A percentile compares a stretch with the other conserved stretches of the same genome.
Conservation (phyloP, 2,797 vertebrate species). For the Loriculus beryllinus region DNA sequence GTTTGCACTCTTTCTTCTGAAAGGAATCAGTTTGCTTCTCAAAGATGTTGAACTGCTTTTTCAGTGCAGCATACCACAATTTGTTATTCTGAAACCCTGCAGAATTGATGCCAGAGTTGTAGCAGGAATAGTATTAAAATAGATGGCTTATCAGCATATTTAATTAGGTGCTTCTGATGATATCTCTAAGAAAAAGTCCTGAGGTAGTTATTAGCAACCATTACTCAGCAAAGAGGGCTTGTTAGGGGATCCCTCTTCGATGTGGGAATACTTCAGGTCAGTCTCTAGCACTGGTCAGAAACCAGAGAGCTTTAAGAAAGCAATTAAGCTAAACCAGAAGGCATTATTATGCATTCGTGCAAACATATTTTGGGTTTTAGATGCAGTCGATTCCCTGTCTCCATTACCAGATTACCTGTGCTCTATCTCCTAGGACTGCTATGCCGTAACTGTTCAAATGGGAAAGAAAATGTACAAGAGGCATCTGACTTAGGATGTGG, state of each 20-base stretch:
- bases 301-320: background rate
- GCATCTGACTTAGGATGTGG: background rate
- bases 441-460: background rate
- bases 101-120: slow-evolving; percentile 30
- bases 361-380: background rate
- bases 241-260: background rate
- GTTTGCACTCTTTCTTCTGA: background rate
- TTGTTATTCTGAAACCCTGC: background rate
- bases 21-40: background rate
- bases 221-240: background rate
- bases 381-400: background rate
- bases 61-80: background rate
- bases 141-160: slow-evolving; percentile 10
- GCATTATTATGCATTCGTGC: background rate
- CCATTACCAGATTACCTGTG: background rate
- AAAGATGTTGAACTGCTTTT: background rate
- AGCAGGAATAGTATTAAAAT: slow-evolving; percentile 18
- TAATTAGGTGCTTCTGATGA: background rate
- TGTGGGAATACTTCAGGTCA: background rate
- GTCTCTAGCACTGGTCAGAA: background rate
- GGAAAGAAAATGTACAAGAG: background rate
- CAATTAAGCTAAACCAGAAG: background rate
- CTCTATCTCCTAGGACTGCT: background rate
- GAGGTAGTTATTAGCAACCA: background rate
- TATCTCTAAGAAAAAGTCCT: background rate